Conservation (phyloP, 2,797 vertebrate species). For the Xenopus petersii region DNA sequence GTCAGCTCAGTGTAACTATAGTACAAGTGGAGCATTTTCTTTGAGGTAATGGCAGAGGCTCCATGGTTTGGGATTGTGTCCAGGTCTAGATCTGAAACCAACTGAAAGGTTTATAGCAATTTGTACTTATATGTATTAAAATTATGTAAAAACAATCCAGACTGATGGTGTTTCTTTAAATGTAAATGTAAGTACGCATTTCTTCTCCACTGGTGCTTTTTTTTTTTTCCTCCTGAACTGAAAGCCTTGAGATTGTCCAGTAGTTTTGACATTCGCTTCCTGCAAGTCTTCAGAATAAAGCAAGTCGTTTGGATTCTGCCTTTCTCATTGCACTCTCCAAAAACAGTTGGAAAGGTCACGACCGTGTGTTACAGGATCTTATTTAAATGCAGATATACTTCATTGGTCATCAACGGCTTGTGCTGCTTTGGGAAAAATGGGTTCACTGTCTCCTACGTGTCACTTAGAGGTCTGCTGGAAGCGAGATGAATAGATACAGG, state of each 20-base stretch:
- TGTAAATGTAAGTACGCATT: too few species aligned
- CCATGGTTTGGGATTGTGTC: too few species aligned
- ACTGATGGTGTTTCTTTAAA: too few species aligned
- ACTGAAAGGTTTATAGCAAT: too few species aligned
- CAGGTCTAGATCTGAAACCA: too few species aligned
- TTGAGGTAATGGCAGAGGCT: too few species aligned
- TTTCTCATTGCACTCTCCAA: constrained; percentile 35
- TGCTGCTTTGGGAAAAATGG: constrained; percentile 8
- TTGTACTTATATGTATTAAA: too few species aligned
- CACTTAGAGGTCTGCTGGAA: neutral
- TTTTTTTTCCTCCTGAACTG: neutral
- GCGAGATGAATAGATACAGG: constrained; percentile 4
- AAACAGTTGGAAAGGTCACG: constrained; percentile 38
- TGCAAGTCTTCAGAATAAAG: constrained; percentile 35
- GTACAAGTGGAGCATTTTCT: too few species aligned
- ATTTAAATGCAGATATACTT: constrained; percentile 46
- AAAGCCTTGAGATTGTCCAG: constrained; percentile 17
- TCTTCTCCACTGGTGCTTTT: neutral
- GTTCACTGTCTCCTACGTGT: constrained; percentile 5
- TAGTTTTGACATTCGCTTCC: constrained; percentile 19
- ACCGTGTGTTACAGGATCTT: constrained; percentile 28
- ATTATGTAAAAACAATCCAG: too few species aligned
- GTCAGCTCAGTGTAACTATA: too few species aligned
- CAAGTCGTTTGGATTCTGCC: constrained; percentile 49
- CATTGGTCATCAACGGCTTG: neutral